Percentiles rank a stretch among this genome's conserved stretches.
phyloP scores from a whole-genome alignment of 2,113 vertebrate species.

The Dromiciops gliroides region DNA sequence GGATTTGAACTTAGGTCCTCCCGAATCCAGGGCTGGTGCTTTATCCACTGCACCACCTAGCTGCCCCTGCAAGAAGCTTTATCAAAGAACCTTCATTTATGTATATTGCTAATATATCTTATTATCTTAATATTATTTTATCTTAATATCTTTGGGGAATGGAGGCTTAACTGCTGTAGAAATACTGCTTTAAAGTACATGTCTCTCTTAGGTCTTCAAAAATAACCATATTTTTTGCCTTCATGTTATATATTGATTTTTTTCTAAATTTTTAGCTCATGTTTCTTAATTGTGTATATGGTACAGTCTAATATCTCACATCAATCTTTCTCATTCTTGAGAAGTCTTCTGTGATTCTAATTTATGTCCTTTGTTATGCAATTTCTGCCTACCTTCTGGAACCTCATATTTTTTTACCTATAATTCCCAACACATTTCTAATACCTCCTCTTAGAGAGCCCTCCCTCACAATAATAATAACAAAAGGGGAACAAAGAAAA shows the following conservation, averaged over 20 bases:
- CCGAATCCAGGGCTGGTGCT: too few relatives aligned
- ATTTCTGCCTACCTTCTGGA: neutral
- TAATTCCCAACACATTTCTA: neutral
- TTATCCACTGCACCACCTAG: too few relatives aligned
- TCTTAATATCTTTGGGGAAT: neutral
- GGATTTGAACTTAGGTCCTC: too few relatives aligned
- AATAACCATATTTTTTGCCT: neutral
- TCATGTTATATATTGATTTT: neutral
- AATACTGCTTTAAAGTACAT: neutral
- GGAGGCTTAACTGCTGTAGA: neutral
- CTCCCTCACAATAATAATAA: neutral
- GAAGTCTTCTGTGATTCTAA: neutral
- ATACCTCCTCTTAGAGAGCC: neutral
- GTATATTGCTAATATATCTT: neutral
- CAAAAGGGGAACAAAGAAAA: neutral
- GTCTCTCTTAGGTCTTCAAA: neutral
- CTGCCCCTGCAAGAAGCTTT: neutral
- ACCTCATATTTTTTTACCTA: neutral
- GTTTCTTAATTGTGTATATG: neutral
- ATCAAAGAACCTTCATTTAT: neutral
- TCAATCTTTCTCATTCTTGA: neutral
- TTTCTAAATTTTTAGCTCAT: neutral
- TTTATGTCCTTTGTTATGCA: neutral
- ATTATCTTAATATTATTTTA: too few relatives aligned
- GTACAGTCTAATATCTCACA: neutral